Base-by-base conservation (phyloP, 2,888 invertebrate species). In the Drosophila monieri region DNA sequence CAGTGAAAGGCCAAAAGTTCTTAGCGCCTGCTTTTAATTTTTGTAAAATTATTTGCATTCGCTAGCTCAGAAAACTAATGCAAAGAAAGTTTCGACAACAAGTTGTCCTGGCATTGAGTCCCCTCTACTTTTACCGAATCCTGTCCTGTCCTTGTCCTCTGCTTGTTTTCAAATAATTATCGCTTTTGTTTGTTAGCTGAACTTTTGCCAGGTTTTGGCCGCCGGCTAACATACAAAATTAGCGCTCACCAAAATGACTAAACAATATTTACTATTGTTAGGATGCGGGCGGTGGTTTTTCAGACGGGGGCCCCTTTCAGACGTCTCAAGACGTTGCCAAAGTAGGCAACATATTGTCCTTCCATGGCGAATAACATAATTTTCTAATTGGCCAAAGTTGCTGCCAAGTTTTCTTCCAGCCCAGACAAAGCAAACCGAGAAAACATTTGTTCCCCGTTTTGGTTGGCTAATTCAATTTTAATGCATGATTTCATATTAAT, bases 401-500 rank as follows among this genome's bases (percentile, higher is more conserved):
- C 74, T 84, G 74, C 78, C 79, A 84, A 84, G 77, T 80, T 80
- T 73, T 65, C 57, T 35, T 55, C 37, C 52, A 59, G 18, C 21
- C 32, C 69, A 43, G 37, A 44, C 43, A 25, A 35, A 39, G 32
- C 30, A 12, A 35, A 25, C 51, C 39, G 43, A 30, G 57, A 58
- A 66, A 57, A 52, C 73, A 71, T 68, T 81, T 77, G 60, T 74
- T 72, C 62, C 60, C 58, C 73, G 74, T 78, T 80, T 77, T 66
- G 75, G 70, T 68, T 70, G 64, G 77, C 89, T 90, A 89, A 90
- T 90, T 80, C 88, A 90, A 89, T 88, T 90, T 90, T 90, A 89
- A 90, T 90, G 90, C 89, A 76, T 90, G 90, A 90, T 90, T 90
- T 89, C 85, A 88, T 90, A 89, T 90, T 90, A 90, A 90, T 90